Evolutionary conservation across 2,113 vertebrate species (phyloP), one percentile per base, ranked within the genome.

Genomic region (Eclectus roratus): DNA sequence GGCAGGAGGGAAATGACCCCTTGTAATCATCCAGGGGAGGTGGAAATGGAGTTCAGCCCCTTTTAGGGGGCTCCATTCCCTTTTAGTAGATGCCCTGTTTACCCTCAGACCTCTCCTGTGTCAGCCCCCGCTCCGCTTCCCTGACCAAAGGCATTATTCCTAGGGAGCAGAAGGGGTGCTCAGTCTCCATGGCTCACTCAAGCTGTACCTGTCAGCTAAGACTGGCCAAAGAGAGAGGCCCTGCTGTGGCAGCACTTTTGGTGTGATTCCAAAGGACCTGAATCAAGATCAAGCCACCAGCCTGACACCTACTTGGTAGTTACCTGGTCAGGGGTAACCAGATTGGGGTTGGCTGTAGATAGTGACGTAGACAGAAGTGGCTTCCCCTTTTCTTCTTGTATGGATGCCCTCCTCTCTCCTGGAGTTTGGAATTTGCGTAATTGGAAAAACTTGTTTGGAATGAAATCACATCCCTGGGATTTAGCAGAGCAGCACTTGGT

Each of bases 171-270:
- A 41, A n/a, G 65, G 52, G 50, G 28, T 65, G 50, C 39, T 70
- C 13, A 2, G 21, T n/a, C 24, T 61, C 33, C 33, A 5, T 0
- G 1, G 39, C 61, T 61, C 24, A 2, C 47, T 50, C 41, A 47
- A 0, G 53, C 47, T 68, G 71, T 33, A 33, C 50, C 29, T 47
- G 9, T 25, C 49, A n/a, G 55, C 50, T 76, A 12, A 53, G 44
- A 21, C 2, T 29, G 56, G 60, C 50, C 50, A 27, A 29, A 23
- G 33, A 11, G 33, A 60, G 84, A 19, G 39, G 35, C 35, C 17
- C 11, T n/a, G 29, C 69, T 35, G 60, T 24, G 72, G 83, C n/a
- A 52, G 63, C 37, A 0, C 50, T 43, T 64, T 10, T 4, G 24
- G 28, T 23, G 47, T 41, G n/a, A 12, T 47, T 39, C 35, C 11